phyloP scores from a whole-genome alignment of 1,140 invertebrate species.

The Halotydeus destructor region DNA sequence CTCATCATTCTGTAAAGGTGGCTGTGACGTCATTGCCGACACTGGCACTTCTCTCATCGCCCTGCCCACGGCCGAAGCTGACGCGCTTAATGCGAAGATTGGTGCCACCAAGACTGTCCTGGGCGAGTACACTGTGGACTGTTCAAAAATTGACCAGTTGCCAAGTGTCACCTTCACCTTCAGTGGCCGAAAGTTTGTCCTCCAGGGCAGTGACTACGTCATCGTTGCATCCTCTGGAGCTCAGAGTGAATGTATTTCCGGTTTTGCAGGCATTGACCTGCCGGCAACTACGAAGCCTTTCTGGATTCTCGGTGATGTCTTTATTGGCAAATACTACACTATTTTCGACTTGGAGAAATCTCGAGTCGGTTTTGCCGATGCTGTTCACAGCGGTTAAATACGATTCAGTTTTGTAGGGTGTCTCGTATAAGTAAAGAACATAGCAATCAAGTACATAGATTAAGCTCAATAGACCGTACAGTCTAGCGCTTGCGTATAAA shows the following conservation, averaged over 20 bases:
- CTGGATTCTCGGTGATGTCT: constrained; percentile 91
- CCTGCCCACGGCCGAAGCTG: too few species aligned
- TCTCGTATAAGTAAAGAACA: too few species aligned
- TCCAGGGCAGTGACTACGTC: constrained; percentile 65
- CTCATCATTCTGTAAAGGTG: too few species aligned
- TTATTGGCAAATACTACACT: constrained; percentile 86
- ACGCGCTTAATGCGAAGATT: too few species aligned
- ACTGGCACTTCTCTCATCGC: too few species aligned
- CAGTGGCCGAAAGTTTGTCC: constrained; percentile 48
- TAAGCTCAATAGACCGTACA: too few species aligned
- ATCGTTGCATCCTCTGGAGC: constrained; percentile 81
- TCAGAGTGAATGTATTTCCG: constrained; percentile 38
- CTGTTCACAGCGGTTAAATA: too few species aligned
- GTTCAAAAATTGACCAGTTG: constrained; percentile 37
- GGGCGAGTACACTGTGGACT: constrained; percentile 50
- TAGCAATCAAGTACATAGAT: too few species aligned
- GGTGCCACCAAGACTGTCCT: too few species aligned
- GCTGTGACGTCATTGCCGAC: too few species aligned
- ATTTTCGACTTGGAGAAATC: constrained; percentile 81
- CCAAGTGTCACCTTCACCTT: constrained; percentile 60
- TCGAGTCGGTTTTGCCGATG: constrained; percentile 72
- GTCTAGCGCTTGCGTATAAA: too few species aligned
- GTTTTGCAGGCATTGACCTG: constrained; percentile 55
- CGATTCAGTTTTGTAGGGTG: too few species aligned
- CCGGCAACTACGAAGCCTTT: constrained; percentile 71